A percentile compares a stretch with the other conserved stretches of the same genome.
phyloP scores from a whole-genome alignment of 2,888 invertebrate species.

The Torymus texanus region DNA sequence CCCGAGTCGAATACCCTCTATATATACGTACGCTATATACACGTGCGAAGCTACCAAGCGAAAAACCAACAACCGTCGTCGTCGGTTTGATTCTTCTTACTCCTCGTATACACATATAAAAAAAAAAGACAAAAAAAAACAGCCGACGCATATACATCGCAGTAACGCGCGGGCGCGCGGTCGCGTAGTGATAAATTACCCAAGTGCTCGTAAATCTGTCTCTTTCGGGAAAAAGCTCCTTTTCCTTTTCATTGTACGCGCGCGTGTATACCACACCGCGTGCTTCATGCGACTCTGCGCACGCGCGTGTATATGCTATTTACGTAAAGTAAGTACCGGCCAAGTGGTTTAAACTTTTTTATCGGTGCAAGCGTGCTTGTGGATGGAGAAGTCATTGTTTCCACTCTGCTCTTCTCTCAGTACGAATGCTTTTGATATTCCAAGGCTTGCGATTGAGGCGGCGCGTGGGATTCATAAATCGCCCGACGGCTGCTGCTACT shows the following conservation, averaged over 20 bases:
- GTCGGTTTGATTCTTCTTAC: slow-evolving; percentile 18
- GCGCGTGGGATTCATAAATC: no score
- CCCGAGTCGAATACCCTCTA: no score
- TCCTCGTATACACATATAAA: background rate
- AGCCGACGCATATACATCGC: background rate
- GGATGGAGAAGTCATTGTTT: background rate
- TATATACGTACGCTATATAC: no score
- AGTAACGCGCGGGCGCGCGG: background rate
- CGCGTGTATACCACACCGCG: no score
- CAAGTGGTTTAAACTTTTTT: slow-evolving; percentile 37
- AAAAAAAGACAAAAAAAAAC: background rate
- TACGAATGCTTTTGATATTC: no score
- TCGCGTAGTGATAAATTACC: slow-evolving; percentile 40
- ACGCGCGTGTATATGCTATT: background rate
- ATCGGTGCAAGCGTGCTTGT: background rate
- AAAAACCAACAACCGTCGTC: no score
- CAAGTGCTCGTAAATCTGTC: slow-evolving; percentile 46
- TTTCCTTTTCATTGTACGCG: slow-evolving; percentile 33
- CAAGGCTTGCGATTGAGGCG: no score
- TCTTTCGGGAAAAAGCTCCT: slow-evolving; percentile 23
- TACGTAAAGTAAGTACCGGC: slow-evolving; percentile 37
- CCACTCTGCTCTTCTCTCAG: no score
- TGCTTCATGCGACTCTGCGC: no score
- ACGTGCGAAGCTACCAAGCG: no score
- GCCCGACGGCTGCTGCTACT: no score